Evolutionary conservation across 2,888 invertebrate genomes (phyloP), one percentile per base, ranked within the genome.

Genomic region (Elgonia sp.): DNA sequence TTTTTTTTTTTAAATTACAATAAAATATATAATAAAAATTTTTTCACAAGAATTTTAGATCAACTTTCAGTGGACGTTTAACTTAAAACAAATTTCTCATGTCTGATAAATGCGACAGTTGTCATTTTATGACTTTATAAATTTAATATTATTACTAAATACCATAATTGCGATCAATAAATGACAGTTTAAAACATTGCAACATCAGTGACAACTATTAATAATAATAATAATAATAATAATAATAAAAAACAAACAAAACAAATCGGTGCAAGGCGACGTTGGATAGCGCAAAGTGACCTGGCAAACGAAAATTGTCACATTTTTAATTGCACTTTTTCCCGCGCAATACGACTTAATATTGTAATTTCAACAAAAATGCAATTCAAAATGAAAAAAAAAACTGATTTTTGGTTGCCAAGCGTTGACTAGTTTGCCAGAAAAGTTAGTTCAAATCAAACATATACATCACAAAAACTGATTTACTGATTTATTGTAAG

Each of bases 401-500:
- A 53, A 53, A n/a, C 4, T 40, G 63, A 73, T 73, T 65, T 62
- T 76, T 29, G 83, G 46, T 9, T 55, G 65, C 55, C 40, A 14
- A 73, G n/a, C 14, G 42, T 10, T 60, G 16, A 70, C 18, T 60
- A 63, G 40, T 53, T 65, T n/a, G 46, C 14, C 60, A 69, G 40
- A 29, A 80, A 70, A 60, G 76, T 80, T 80, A 84, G 87, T 84
- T 67, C 67, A 79, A 87, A 87, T 87, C 87, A 87, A 87, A 87
- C 84, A 75, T 80, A 82, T 83, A 67, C 84, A 87, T 84, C 70
- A 80, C 84, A 80, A 80, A 79, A 67, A 62, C 29, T 29, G 73
- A 76, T 79, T 77, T 76, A 82, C 77, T 60, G 80, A 60, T 84
- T 84, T 84, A 46, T 81, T 72, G 75, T 87, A 87, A 87, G 84